Evolutionary conservation across 2,888 invertebrate species (phyloP).

Genomic region (Acleris laterana): DNA sequence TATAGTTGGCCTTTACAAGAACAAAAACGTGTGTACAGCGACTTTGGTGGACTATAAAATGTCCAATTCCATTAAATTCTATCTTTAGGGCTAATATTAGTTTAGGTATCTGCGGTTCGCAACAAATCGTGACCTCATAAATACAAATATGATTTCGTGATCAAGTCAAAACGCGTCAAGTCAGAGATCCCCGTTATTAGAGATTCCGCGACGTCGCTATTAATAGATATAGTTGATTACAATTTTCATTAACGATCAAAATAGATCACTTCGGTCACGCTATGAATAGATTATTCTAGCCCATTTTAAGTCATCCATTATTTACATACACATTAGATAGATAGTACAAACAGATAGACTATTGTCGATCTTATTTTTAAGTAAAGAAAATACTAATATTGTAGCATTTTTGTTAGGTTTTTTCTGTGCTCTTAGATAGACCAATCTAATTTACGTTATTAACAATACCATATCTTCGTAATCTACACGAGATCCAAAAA

Average conservation of each 20-base stretch:
- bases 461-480: too few species aligned
- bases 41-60: constrained; percentile 3
- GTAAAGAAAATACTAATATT: too few species aligned
- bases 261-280: background rate
- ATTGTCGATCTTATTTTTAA: too few species aligned
- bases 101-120: constrained; percentile 14
- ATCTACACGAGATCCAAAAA: too few species aligned
- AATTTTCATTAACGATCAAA: background rate
- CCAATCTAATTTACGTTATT: too few species aligned
- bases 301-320: too few species aligned
- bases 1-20: background rate
- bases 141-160: constrained; percentile 11
- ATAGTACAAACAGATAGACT: too few species aligned
- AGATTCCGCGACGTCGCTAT: background rate
- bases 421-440: too few species aligned
- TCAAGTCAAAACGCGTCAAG: background rate
- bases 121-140: constrained; percentile 12
- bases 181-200: background rate
- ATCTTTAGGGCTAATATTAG: constrained; percentile 14
- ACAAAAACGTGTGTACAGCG: constrained; percentile 9
- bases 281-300: too few species aligned
- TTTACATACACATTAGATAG: too few species aligned
- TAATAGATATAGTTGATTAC: background rate
- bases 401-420: too few species aligned
- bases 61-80: constrained; percentile 23